These are phyloP conservation scores for Micronisus gabar DNA, from an alignment of 2,113 vertebrate genomes.

Conservation along the genomic window DNA sequence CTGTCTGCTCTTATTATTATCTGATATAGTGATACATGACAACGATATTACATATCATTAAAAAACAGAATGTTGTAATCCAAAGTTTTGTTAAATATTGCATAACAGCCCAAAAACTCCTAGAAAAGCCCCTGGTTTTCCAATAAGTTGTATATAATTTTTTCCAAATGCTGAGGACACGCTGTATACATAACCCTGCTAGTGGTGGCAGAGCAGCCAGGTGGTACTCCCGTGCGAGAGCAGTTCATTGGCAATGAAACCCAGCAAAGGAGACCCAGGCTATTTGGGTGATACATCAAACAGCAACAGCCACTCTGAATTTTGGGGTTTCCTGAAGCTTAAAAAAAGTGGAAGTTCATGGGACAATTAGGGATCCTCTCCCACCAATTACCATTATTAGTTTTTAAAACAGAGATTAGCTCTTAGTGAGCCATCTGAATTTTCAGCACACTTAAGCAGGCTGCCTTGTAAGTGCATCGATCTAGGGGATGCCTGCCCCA, in stretches of 20 bases:
- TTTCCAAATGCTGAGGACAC: neutral
- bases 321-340: neutral
- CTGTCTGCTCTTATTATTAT: neutral
- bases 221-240: neutral
- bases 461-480: neutral
- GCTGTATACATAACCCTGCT: accelerated
- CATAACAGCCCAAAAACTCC: neutral
- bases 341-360: neutral
- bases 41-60: neutral
- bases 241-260: neutral
- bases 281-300: accelerated
- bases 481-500: neutral
- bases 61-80: accelerated
- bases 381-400: neutral
- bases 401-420: neutral
- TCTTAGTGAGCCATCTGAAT: neutral
- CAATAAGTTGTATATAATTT: neutral
- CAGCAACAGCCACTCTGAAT: neutral
- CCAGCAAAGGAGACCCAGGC: neutral
- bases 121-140: neutral
- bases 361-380: neutral
- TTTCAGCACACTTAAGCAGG: neutral
- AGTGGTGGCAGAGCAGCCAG: neutral
- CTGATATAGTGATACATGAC: accelerated
- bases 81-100: neutral